A percentile compares a stretch with the other conserved stretches of the same genome.
phyloP scores from a whole-genome alignment of 1,140 invertebrate genomes.

The Tetraneura akinire region DNA sequence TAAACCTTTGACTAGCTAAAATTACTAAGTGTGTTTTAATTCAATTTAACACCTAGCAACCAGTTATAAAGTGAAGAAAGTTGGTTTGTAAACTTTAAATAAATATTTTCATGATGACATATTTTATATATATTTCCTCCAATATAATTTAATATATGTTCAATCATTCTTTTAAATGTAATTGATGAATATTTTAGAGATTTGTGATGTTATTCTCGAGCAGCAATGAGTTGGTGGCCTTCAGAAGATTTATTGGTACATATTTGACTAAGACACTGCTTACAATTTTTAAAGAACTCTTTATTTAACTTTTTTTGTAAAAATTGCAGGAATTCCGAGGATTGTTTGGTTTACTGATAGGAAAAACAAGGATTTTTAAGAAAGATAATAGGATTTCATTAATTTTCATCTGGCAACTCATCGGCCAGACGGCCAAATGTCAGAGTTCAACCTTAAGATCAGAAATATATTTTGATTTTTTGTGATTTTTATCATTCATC shows the following conservation, averaged over 20 bases:
- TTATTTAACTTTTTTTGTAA: conserved; percentile 10
- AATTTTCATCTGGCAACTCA: too few relatives aligned
- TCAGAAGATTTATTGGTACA: not conserved
- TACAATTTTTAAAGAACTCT: conserved; percentile 7
- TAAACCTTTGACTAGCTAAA: too few relatives aligned
- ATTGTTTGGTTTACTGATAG: too few relatives aligned
- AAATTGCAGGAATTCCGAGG: too few relatives aligned
- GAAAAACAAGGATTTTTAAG: too few relatives aligned
- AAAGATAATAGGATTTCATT: too few relatives aligned
- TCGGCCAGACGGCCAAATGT: too few relatives aligned
- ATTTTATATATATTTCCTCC: not conserved
- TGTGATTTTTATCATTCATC: too few relatives aligned
- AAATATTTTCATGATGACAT: conserved; percentile 23
- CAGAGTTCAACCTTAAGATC: too few relatives aligned
- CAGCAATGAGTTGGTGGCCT: conserved; percentile 3
- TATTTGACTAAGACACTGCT: not conserved
- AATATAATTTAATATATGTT: not conserved
- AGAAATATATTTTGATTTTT: too few relatives aligned
- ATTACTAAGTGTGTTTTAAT: too few relatives aligned
- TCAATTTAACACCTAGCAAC: too few relatives aligned
- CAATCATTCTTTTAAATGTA: not conserved
- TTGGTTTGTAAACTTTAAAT: not conserved
- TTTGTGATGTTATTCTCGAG: not conserved
- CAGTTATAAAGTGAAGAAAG: not conserved
- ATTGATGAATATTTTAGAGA: not conserved